Base-by-base conservation (phyloP, 2,888 invertebrate species). In the Pristionchus maxplancki region DNA sequence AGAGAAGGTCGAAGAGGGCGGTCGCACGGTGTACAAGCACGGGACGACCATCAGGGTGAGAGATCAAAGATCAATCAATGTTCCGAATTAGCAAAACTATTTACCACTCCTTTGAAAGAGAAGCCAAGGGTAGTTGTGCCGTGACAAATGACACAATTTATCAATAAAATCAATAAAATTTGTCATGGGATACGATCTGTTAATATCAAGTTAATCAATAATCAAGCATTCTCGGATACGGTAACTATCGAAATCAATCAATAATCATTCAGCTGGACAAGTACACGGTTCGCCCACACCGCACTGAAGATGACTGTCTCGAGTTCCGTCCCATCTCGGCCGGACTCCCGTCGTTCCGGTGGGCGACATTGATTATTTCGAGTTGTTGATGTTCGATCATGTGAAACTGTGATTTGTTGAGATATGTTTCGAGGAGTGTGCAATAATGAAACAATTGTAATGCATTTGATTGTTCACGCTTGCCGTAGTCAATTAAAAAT, bases 231-330 rank as follows among this genome's bases (percentile, higher is more conserved):
- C 24, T n/a, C 0, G 24, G n/a, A n/a, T 58, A 58, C 58, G 58
- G n/a, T n/a, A 20, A 0, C 11, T 53, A n/a, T 24, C 58, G 24
- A 24, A 6, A 58, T n/a, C 58, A 3, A 40, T 48, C 78, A 53
- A 53, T 91, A 93, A 9, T 44, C 62, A 8, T 1, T 82, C 92
- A 95, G 95, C 91, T 95, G 53, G 93, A 94, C 89, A 94, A 95
- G 86, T 94, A 95, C 87, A 93, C 94, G 83, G 90, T 95, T n/a
- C 92, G 94, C 50, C 94, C 94, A 89, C 91, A 93, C 86, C 92
- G 94, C 5, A 93, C 93, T n/a, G 95, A 95, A 89, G 93, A 94
- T 24, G 93, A 95, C 89, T 90, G 92, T 11, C 91, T 94, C 82
- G 91, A 93, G 28, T 89, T 94, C 83, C 91, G 91, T 53, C 93